These are phyloP conservation scores for Amiota minor DNA, from an alignment of 2,888 invertebrate genomes.

Conservation along the genomic window DNA sequence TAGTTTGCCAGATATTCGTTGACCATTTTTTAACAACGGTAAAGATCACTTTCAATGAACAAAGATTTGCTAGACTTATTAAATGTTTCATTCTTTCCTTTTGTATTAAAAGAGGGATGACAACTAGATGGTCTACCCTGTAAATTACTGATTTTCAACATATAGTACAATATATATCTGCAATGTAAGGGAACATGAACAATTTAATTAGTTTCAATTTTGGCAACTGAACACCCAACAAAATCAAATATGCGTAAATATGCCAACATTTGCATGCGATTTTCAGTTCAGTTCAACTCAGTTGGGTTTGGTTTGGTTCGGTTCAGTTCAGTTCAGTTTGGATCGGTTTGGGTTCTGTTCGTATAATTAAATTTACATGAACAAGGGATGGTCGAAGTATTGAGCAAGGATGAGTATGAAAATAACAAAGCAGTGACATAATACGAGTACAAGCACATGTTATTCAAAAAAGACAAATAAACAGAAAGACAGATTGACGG, in stretches of 20 bases:
- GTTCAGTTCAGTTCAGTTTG: neutral
- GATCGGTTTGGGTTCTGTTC: neutral
- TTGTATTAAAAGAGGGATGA: too few relatives aligned
- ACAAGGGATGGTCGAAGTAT: conserved; percentile 31
- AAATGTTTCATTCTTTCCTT: too few relatives aligned
- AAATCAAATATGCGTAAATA: conserved; percentile 65
- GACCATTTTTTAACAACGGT: too few relatives aligned
- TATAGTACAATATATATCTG: too few relatives aligned
- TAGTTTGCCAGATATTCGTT: too few relatives aligned
- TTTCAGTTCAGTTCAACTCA: neutral
- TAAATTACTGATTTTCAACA: too few relatives aligned
- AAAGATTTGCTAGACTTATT: too few relatives aligned
- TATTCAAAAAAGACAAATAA: conserved; percentile 18
- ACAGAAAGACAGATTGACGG: neutral
- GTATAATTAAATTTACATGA: conserved; percentile 68
- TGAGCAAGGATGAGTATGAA: neutral
- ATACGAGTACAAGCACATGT: too few relatives aligned
- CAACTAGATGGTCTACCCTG: too few relatives aligned
- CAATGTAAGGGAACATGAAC: conserved; percentile 40
- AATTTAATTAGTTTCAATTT: conserved; percentile 56
- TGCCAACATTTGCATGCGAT: conserved; percentile 30
- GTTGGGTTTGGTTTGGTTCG: neutral
- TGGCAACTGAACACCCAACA: conserved; percentile 26
- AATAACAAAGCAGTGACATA: too few relatives aligned
- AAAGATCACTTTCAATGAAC: too few relatives aligned